A percentile compares a stretch with the other conserved stretches of the same genome.
Conservation (phyloP, 2,888 invertebrate genomes). For the Morinoia aosen region DNA sequence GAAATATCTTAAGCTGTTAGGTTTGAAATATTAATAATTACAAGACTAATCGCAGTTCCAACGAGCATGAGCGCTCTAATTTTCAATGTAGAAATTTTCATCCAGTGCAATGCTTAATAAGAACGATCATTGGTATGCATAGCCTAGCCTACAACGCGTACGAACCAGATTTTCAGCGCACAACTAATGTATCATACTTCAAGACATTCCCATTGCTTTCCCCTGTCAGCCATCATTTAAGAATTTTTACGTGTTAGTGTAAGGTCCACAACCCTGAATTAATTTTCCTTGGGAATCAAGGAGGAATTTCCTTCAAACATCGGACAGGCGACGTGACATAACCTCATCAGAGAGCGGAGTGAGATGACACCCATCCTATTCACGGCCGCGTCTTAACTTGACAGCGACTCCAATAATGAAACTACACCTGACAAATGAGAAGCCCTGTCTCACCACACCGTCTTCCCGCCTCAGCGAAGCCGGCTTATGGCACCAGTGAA, state of each 20-base stretch:
- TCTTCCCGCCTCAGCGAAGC: neutral
- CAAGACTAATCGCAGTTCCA: neutral
- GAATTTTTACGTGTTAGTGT: neutral
- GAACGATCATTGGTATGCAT: neutral
- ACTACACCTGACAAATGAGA: neutral
- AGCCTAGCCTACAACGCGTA: neutral
- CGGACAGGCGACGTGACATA: neutral
- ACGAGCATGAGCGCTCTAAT: neutral
- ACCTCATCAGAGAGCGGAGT: neutral
- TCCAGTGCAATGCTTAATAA: neutral
- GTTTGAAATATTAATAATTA: no score
- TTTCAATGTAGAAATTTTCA: neutral
- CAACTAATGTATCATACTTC: neutral
- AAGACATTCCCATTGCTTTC: neutral
- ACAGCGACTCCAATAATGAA: neutral
- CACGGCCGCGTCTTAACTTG: neutral
- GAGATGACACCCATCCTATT: neutral
- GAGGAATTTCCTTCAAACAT: neutral
- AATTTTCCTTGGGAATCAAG: neutral
- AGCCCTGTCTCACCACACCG: neutral
- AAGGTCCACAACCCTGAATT: neutral
- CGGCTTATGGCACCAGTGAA: neutral
- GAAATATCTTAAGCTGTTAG: no score
- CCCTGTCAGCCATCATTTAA: neutral
- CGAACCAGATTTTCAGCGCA: neutral